Conservation (phyloP, 2,888 invertebrate genomes). For the Trichacis sp. region DNA sequence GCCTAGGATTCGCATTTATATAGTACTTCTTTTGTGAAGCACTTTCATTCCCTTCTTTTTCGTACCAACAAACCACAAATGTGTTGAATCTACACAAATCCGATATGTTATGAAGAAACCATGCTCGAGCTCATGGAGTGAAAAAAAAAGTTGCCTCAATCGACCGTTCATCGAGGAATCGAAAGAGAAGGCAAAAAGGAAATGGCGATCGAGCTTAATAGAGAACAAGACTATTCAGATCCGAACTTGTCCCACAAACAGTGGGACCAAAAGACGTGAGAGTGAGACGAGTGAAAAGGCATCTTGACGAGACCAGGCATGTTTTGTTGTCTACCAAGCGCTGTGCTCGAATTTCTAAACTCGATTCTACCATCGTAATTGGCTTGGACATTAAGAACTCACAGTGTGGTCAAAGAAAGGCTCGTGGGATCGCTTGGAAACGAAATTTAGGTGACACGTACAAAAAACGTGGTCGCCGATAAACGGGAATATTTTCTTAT, state of each 20-base stretch:
- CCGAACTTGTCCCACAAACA: constrained; percentile 51
- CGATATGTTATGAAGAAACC: constrained; percentile 21
- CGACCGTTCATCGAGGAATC: constrained; percentile 33
- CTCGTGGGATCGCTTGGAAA: constrained; percentile 28
- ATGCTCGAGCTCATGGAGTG: constrained; percentile 30
- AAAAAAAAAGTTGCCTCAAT: constrained; percentile 48
- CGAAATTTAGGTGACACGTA: constrained; percentile 5
- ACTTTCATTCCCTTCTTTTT: background rate
- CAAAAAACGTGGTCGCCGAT: background rate
- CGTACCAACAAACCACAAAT: constrained; percentile 21
- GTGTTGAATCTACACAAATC: constrained; percentile 33
- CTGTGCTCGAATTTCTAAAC: constrained; percentile 61
- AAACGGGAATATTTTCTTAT: background rate
- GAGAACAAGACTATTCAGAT: constrained; percentile 44
- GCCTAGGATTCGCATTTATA: constrained; percentile 13
- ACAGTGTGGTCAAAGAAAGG: constrained; percentile 15
- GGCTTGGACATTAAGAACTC: constrained; percentile 54
- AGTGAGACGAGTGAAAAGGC: constrained; percentile 54
- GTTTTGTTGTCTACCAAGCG: constrained; percentile 41
- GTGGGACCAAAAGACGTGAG: constrained; percentile 34
- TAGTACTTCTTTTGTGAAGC: constrained; percentile 10
- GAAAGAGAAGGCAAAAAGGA: constrained; percentile 7
- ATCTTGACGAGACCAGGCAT: constrained; percentile 50
- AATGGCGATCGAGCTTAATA: constrained; percentile 24
- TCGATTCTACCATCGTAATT: constrained; percentile 59